Evolutionary conservation across 2,888 invertebrate genomes (phyloP), one percentile per base, ranked within the genome.

Genomic region (Ypsolopha scabrella): DNA sequence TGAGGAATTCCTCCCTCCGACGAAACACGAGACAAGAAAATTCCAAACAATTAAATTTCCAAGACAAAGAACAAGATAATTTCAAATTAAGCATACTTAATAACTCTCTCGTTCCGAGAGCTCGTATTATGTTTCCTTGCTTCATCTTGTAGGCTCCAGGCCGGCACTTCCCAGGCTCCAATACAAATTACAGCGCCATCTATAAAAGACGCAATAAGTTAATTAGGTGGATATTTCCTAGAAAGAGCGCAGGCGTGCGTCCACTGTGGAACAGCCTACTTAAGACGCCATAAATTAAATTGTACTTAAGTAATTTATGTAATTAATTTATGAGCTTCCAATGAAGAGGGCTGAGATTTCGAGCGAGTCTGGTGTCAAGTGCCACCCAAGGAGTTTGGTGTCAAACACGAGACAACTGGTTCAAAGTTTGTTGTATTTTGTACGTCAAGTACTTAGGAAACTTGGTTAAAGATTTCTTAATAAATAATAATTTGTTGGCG

Each of bases 261-360:
- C 56, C 56, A 53, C 48, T 54, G 56, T 53, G 44, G 50, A 52
- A 35, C 53, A 44, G 48, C 41, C 52, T 38, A 49, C 48, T 41
- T 48, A 45, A 50, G 7, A 51, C 50, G 51, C 44, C 54, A 56
- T 57, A 57, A 53, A 59, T 56, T 59, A 59, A 59, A 60, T 61
- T 60, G 57, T 48, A 52, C 57, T 55, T 57, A 55, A 54, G 57
- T 57, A 57, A 60, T 59, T 58, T 61, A 58, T 60, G 54, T 56
- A 51, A 51, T 57, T 58, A 58, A 56, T 59, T 59, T 59, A 59
- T 55, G 56, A 47, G 41, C 39, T 24, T 35, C 41, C 37, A 39
- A 24, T 14, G 47, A 35, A 37, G 14, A 7, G 47, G 13, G 37
- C 13, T 10, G 36, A 37, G 47, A 48, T 48, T 48, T n/a, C 7